phyloP scores from a whole-genome alignment of 2,888 invertebrate species.

The Watsonalla binaria region DNA sequence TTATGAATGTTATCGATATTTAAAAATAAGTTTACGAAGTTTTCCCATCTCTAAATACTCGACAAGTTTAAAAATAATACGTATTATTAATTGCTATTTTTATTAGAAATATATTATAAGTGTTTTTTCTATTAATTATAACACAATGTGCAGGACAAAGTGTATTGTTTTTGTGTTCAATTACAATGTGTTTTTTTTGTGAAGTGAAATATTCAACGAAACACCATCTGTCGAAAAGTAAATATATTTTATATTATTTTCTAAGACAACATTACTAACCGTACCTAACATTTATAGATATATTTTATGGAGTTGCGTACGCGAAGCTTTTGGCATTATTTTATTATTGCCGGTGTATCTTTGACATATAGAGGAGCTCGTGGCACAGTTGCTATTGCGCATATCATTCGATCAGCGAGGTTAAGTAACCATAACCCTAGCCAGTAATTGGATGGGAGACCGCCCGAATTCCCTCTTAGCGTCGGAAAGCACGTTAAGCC shows the following conservation, averaged over 20 bases:
- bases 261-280: not conserved
- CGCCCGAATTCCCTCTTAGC: too few relatives aligned
- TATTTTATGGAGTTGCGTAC: slow-evolving; percentile 8
- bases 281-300: slow-evolving; percentile 7
- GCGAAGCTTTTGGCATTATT: not conserved
- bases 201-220: slow-evolving; percentile 45
- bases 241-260: slow-evolving; percentile 23
- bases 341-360: not conserved
- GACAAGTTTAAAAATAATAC: too few relatives aligned
- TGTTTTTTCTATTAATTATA: slow-evolving; percentile 23
- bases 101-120: slow-evolving; percentile 15
- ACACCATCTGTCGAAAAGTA: slow-evolving; percentile 77
- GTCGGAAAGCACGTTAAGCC: too few relatives aligned
- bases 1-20: slow-evolving; percentile 15
- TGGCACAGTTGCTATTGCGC: too few relatives aligned
- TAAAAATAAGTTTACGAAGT: slow-evolving; percentile 7
- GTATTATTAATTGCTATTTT: slow-evolving; percentile 5
- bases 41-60: too few relatives aligned
- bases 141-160: slow-evolving; percentile 48
- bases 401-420: too few relatives aligned
- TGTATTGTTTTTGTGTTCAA: slow-evolving; percentile 38
- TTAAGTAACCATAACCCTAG: too few relatives aligned
- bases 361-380: too few relatives aligned
- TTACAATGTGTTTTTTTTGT: slow-evolving; percentile 62
- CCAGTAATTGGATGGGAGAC: too few relatives aligned